phyloP scores from a whole-genome alignment of 2,888 invertebrate species.

The Latrodectus elegans region DNA sequence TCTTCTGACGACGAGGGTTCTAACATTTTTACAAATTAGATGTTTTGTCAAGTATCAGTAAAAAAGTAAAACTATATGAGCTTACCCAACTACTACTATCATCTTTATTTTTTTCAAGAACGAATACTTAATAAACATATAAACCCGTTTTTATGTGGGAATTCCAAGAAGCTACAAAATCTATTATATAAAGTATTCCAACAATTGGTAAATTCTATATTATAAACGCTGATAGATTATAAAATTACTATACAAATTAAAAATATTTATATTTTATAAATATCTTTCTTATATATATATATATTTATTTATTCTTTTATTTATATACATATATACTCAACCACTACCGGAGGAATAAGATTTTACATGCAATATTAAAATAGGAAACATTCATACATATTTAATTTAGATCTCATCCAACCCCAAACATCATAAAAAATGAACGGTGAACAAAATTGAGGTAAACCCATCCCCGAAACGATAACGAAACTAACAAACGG shows the following conservation, averaged over 20 bases:
- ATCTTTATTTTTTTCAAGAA: slow-evolving; percentile 18
- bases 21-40: slow-evolving; percentile 73
- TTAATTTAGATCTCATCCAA: slow-evolving; percentile 58
- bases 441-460: slow-evolving; percentile 62
- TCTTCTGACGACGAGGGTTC: slow-evolving; percentile 78
- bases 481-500: slow-evolving; percentile 63
- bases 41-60: neutral
- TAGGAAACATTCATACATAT: slow-evolving; percentile 58
- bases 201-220: slow-evolving; percentile 44
- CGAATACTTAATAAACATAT: slow-evolving; percentile 18
- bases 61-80: slow-evolving; percentile 20
- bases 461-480: slow-evolving; percentile 61
- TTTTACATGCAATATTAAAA: slow-evolving; percentile 60
- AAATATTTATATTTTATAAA: slow-evolving; percentile 59
- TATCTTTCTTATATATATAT: slow-evolving; percentile 40
- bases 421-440: slow-evolving; percentile 67
- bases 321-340: slow-evolving; percentile 53
- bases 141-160: slow-evolving; percentile 32
- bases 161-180: slow-evolving; percentile 17
- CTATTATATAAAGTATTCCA: slow-evolving; percentile 51
- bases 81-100: slow-evolving; percentile 18
- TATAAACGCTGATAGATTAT: slow-evolving; percentile 53
- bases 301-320: slow-evolving; percentile 21
- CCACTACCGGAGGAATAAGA: slow-evolving; percentile 45
- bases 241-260: slow-evolving; percentile 67